Conservation (phyloP, 2,888 invertebrate genomes). For the Gortyna flavago region DNA sequence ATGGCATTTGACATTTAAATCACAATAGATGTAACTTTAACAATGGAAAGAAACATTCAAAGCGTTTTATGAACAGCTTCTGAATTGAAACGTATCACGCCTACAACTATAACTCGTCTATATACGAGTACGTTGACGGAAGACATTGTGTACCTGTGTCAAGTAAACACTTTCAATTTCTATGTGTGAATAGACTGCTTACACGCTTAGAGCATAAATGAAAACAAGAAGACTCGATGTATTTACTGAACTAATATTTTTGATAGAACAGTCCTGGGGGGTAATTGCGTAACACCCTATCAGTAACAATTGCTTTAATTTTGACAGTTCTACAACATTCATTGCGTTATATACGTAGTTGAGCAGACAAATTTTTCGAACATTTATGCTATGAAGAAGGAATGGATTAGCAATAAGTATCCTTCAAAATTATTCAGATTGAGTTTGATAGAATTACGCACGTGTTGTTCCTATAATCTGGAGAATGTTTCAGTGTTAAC, state of each 20-base stretch:
- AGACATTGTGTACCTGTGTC: constrained; percentile 32
- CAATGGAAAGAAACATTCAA: constrained; percentile 55
- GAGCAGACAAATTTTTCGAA: not conserved
- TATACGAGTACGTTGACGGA: constrained; percentile 11
- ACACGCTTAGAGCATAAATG: not conserved
- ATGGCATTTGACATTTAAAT: constrained; percentile 50
- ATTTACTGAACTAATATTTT: constrained; percentile 22
- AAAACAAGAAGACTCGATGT: constrained; percentile 25
- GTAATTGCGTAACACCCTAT: not conserved
- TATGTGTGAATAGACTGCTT: constrained; percentile 18
- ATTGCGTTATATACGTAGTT: not conserved
- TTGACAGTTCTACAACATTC: not conserved
- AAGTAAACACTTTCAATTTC: constrained; percentile 50
- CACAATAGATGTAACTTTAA: constrained; percentile 53
- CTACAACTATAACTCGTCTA: constrained; percentile 3
- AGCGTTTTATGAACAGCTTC: constrained; percentile 47
- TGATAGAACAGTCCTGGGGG: not conserved
- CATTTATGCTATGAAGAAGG: no score
- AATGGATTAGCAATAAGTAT: not conserved
- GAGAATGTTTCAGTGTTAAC: not conserved
- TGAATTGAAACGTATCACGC: constrained; percentile 45
- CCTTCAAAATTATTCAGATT: not conserved
- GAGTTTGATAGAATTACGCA: not conserved
- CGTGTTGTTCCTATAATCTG: not conserved
- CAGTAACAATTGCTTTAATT: not conserved